These are phyloP conservation scores for Lampris megalopsis DNA, from an alignment of 2,113 vertebrate genomes.

Conservation along the genomic window DNA sequence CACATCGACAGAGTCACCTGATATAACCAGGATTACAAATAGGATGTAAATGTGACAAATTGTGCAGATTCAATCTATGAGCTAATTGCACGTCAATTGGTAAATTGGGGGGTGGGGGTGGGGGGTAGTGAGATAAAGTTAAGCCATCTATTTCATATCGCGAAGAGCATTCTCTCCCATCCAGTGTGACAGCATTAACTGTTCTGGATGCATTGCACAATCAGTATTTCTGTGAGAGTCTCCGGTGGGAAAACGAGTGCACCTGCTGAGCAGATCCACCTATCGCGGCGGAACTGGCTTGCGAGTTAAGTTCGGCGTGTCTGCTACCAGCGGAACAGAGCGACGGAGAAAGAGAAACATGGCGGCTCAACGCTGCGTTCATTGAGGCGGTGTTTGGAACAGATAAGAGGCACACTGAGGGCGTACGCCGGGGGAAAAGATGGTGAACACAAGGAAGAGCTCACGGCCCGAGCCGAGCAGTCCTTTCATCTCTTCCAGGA, in stretches of 20 bases:
- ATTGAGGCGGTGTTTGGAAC: slow-evolving; percentile 80
- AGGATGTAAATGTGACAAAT: too few relatives aligned
- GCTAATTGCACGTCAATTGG: too few relatives aligned
- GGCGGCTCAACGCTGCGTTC: slow-evolving; percentile 82
- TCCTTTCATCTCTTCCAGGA: slow-evolving; percentile 93
- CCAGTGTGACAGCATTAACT: too few relatives aligned
- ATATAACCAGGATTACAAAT: too few relatives aligned
- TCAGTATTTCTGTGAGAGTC: slow-evolving; percentile 5
- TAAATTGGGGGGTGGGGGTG: too few relatives aligned
- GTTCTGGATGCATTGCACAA: too few relatives aligned
- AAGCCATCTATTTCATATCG: too few relatives aligned
- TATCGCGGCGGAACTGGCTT: background rate
- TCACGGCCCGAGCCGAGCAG: slow-evolving; percentile 74
- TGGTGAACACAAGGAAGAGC: slow-evolving; percentile 95
- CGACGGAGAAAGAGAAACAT: slow-evolving; percentile 77
- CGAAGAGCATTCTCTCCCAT: too few relatives aligned
- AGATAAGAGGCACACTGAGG: slow-evolving; percentile 66
- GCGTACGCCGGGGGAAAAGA: slow-evolving; percentile 71
- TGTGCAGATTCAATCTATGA: too few relatives aligned
- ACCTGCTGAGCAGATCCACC: slow-evolving; percentile 53
- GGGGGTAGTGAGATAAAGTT: too few relatives aligned
- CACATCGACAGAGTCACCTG: too few relatives aligned
- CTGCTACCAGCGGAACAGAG: slow-evolving; percentile 50
- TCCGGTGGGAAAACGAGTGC: slow-evolving; percentile 47
- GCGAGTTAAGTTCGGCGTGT: slow-evolving; percentile 25